Evolutionary conservation across 2,797 vertebrate genomes (phyloP).

Genomic region (Ibycter americanus): DNA sequence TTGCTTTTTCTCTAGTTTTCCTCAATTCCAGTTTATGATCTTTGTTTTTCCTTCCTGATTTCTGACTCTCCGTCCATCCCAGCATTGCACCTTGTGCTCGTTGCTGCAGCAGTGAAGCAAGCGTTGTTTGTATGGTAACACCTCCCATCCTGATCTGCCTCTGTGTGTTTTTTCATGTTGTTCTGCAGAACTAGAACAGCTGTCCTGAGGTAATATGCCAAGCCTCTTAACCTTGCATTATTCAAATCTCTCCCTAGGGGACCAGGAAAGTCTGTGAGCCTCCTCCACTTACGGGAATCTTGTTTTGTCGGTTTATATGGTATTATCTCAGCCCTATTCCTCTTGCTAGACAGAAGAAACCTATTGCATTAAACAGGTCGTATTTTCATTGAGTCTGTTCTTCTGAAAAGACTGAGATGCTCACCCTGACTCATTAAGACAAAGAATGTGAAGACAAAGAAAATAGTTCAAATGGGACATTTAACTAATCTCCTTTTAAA

Average conservation of each 20-base stretch:
- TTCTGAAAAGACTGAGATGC: neutral
- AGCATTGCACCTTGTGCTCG: neutral
- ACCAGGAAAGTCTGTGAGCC: neutral
- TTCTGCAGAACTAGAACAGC: conserved; percentile 31
- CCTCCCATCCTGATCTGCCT: neutral
- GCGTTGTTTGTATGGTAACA: neutral
- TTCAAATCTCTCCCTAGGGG: conserved; percentile 9
- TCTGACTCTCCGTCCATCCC: neutral
- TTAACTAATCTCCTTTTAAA: neutral
- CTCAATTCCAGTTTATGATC: neutral
- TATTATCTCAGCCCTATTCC: neutral
- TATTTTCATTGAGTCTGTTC: neutral
- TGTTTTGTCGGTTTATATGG: neutral
- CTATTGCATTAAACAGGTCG: neutral
- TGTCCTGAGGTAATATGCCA: conserved; percentile 46
- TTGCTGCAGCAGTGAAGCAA: neutral
- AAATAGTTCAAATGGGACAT: neutral
- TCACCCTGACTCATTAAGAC: neutral
- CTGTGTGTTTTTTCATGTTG: neutral
- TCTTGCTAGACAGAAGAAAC: neutral
- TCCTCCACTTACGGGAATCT: neutral
- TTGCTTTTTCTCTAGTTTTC: neutral
- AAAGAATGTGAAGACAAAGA: neutral
- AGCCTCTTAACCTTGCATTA: conserved; percentile 27
- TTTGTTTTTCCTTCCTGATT: neutral